Conservation (phyloP, 1,140 invertebrate genomes). For the Parapsyche elsis region DNA sequence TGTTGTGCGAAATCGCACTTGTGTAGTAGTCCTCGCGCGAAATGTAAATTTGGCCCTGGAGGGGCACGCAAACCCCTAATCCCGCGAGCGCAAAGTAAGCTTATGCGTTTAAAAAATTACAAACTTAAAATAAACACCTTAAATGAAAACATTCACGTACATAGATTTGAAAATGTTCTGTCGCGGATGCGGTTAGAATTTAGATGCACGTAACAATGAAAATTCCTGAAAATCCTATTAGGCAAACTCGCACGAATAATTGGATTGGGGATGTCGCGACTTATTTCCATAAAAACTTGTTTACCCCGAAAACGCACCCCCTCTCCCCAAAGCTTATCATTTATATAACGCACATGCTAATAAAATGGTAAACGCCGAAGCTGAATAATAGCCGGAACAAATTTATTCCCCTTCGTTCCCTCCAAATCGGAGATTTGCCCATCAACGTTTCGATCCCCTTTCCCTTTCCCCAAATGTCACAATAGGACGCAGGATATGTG, state of each 20-base stretch:
- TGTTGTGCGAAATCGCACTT: constrained; percentile 39
- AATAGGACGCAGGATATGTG: background rate
- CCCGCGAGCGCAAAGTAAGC: background rate
- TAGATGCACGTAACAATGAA: too few relatives aligned
- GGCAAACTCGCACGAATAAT: background rate
- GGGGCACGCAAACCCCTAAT: background rate
- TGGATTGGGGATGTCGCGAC: constrained; percentile 7
- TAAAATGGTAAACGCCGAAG: constrained; percentile 48
- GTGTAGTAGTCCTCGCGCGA: constrained; percentile 20
- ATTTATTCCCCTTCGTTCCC: constrained; percentile 38
- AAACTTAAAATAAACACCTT: too few relatives aligned
- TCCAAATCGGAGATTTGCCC: constrained; percentile 40
- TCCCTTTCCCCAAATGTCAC: constrained; percentile 21
- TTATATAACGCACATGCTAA: constrained; percentile 44
- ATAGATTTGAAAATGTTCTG: too few relatives aligned
- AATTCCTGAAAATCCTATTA: background rate
- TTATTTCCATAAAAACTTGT: constrained; percentile 29
- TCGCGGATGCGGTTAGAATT: too few relatives aligned
- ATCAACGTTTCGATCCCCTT: constrained; percentile 35
- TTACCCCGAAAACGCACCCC: background rate
- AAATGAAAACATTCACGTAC: too few relatives aligned
- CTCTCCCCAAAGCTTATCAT: constrained; percentile 29
- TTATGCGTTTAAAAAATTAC: too few relatives aligned
- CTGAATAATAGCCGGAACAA: constrained; percentile 47
- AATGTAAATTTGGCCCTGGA: constrained; percentile 41